phyloP scores from a whole-genome alignment of 2,888 invertebrate genomes.

The Noctua janthina region DNA sequence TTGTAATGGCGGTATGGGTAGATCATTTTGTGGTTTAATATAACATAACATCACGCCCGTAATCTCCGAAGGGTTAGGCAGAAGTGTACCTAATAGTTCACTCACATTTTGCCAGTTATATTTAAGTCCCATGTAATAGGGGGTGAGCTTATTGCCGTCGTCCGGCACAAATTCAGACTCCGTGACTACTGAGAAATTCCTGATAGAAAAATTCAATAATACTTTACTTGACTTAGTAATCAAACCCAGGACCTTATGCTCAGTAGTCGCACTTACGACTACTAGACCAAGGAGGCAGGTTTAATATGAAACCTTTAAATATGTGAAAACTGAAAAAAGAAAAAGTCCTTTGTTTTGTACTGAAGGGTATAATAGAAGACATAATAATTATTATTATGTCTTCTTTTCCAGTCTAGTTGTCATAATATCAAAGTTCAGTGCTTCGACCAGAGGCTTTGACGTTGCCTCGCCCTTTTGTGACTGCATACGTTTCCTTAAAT shows the following conservation, averaged over 20 bases:
- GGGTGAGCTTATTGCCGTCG: background rate
- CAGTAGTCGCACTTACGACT: background rate
- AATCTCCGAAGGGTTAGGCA: background rate
- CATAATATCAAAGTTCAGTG: background rate
- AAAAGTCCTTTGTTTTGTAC: background rate
- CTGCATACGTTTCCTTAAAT: background rate
- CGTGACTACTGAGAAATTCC: background rate
- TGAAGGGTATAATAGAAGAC: background rate
- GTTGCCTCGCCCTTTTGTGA: background rate
- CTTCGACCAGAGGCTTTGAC: background rate
- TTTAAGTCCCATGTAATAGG: background rate
- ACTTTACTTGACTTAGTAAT: background rate
- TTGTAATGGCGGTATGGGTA: constrained; percentile 9
- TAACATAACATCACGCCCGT: background rate
- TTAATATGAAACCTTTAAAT: background rate
- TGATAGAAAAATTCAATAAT: background rate
- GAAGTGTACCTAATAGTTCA: background rate
- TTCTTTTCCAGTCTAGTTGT: background rate
- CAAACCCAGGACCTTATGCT: too few relatives aligned
- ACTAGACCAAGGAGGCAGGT: background rate
- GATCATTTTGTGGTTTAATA: background rate
- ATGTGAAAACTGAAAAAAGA: background rate
- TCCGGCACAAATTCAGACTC: background rate
- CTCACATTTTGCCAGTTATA: background rate
- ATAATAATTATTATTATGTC: background rate